Evolutionary conservation across 2,113 vertebrate genomes (phyloP).

Genomic region (Vulpes vulpes): DNA sequence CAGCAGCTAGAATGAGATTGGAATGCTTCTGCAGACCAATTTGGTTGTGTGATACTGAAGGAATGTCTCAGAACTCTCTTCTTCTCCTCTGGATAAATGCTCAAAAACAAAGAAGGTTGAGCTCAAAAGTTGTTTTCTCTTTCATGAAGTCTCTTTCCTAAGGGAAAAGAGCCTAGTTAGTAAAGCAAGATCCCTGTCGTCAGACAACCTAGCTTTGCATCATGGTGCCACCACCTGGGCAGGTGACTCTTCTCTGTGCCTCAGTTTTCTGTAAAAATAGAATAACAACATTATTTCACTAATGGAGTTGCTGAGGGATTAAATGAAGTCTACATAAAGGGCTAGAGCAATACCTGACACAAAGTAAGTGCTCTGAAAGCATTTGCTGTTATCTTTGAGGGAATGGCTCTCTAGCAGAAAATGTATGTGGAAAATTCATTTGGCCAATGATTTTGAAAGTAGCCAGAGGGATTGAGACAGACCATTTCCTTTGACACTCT

Average conservation of each 20-base stretch:
- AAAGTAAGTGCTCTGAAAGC: background rate
- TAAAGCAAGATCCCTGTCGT: background rate
- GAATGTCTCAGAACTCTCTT: background rate
- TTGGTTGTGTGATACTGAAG: background rate
- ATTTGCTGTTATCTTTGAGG: background rate
- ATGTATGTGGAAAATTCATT: slow-evolving; percentile 74
- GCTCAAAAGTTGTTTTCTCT: background rate
- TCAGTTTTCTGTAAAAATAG: slow-evolving; percentile 5
- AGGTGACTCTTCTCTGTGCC: background rate
- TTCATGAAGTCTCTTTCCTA: background rate
- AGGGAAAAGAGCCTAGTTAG: background rate
- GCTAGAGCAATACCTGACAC: background rate
- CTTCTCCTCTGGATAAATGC: background rate
- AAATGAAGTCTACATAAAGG: background rate
- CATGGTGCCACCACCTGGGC: background rate
- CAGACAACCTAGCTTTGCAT: background rate
- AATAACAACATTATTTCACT: background rate
- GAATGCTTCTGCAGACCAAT: background rate
- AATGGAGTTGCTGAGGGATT: background rate
- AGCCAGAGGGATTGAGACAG: slow-evolving; percentile 66
- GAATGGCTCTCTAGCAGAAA: slow-evolving; percentile 61
- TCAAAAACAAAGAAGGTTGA: background rate
- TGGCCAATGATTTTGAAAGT: slow-evolving; percentile 70
- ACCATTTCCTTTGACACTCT: slow-evolving; percentile 64
- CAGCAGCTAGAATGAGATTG: background rate